These are phyloP conservation scores for Anthopleura sola DNA, from an alignment of 64 coral and sea anemone genomes.

Conservation along the genomic window DNA sequence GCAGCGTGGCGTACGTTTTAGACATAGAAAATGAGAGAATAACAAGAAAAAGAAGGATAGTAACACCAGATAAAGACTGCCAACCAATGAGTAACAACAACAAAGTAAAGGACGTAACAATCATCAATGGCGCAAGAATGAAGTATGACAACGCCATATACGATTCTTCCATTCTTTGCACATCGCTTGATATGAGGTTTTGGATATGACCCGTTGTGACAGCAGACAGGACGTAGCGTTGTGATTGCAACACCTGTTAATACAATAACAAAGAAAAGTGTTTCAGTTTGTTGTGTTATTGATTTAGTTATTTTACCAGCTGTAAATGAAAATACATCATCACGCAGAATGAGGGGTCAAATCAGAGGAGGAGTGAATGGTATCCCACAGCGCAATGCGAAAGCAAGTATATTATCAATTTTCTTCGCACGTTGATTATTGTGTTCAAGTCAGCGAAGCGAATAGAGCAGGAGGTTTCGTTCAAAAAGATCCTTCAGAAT, in stretches of 20 bases:
- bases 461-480: no score
- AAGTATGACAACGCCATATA: no score
- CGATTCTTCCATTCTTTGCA: neutral
- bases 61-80: slow-evolving; percentile 28
- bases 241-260: neutral
- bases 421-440: no score
- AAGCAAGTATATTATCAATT: no score
- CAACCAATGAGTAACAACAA: slow-evolving; percentile 18
- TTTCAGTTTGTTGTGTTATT: neutral
- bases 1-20: neutral
- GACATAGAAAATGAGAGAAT: neutral
- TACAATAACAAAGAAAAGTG: neutral
- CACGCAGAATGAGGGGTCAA: no score
- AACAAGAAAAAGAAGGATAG: neutral
- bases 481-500: no score
- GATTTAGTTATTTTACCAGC: neutral
- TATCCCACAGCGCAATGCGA: no score
- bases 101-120: neutral
- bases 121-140: neutral
- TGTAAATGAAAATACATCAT: no score
- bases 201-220: neutral
- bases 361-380: no score
- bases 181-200: neutral
- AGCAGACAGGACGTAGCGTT: neutral
- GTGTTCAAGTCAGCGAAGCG: no score